Evolutionary conservation across 2,888 invertebrate species (phyloP).

Genomic region (Cataglyphis rosenhaueri): DNA sequence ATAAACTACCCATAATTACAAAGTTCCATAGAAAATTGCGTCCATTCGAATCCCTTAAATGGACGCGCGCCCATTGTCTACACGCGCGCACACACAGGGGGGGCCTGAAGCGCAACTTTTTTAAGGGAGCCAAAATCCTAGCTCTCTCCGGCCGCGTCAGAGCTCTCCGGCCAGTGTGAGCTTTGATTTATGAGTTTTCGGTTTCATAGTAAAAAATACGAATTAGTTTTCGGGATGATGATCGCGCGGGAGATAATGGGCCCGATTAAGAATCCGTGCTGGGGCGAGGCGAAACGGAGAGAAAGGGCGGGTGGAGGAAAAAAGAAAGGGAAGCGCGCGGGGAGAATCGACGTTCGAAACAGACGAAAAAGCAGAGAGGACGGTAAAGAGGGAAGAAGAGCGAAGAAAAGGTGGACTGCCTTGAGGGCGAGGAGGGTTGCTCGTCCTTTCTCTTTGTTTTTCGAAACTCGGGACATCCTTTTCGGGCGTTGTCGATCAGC

Average conservation of each 20-base stretch:
- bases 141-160: constrained; percentile 29
- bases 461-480: constrained; percentile 72
- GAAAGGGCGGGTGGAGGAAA: constrained; percentile 67
- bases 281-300: constrained; percentile 67
- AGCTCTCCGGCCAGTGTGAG: constrained; percentile 72
- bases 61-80: constrained; percentile 83
- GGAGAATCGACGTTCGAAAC: constrained; percentile 49
- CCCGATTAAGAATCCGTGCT: constrained; percentile 84
- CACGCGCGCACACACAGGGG: constrained; percentile 55
- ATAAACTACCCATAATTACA: constrained; percentile 85
- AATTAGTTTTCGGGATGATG: constrained; percentile 85
- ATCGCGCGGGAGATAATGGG: constrained; percentile 85
- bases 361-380: constrained; percentile 41
- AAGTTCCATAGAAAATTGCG: constrained; percentile 85
- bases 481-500: constrained; percentile 54
- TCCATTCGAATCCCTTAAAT: constrained; percentile 85
- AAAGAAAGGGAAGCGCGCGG: constrained; percentile 58
- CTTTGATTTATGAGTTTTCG: constrained; percentile 85
- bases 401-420: constrained; percentile 66
- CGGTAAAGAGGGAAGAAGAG: constrained; percentile 19
- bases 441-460: constrained; percentile 73
- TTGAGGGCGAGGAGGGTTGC: constrained; percentile 72
- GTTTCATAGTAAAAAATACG: constrained; percentile 85
- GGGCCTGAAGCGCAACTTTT: constrained; percentile 62
- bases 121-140: constrained; percentile 68